Conservation (phyloP, 2,113 vertebrate species). For the Daboia siamensis region DNA sequence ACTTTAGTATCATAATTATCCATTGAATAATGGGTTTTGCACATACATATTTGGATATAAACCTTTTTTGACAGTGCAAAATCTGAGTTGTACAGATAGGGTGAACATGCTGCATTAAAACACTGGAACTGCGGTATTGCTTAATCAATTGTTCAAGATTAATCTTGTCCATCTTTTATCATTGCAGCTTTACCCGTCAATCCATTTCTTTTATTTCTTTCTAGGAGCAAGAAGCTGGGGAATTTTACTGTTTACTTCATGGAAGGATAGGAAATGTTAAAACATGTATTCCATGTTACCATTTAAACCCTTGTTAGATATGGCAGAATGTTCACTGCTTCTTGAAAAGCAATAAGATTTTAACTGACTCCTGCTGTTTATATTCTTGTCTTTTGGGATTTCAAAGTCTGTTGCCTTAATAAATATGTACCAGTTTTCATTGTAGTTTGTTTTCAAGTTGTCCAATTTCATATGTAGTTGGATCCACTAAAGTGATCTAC, state of each 20-base stretch:
- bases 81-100: slow-evolving; percentile 38
- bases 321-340: slow-evolving; percentile 18
- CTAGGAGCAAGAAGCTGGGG: not conserved
- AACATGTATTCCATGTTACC: slow-evolving; percentile 18
- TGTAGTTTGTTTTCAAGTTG: slow-evolving; percentile 43
- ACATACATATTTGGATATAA: slow-evolving; percentile 11
- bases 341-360: slow-evolving; percentile 22
- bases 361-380: slow-evolving; percentile 18
- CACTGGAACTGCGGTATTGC: slow-evolving; percentile 32
- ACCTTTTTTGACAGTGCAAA: slow-evolving; percentile 41
- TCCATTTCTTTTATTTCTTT: not conserved
- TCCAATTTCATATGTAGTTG: slow-evolving; percentile 51
- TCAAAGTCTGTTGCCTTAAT: slow-evolving; percentile 36
- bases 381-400: slow-evolving; percentile 33
- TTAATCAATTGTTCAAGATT: slow-evolving; percentile 33
- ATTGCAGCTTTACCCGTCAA: not conserved
- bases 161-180: slow-evolving; percentile 20
- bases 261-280: slow-evolving; percentile 26
- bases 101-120: slow-evolving; percentile 29
- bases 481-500: slow-evolving; percentile 41
- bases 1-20: slow-evolving; percentile 23
- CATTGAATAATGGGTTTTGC: slow-evolving; percentile 18
- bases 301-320: slow-evolving; percentile 14
- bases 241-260: slow-evolving; percentile 17
- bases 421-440: slow-evolving; percentile 38